Conservation (phyloP, 2,113 vertebrate species). For the Cavia aperea region DNA sequence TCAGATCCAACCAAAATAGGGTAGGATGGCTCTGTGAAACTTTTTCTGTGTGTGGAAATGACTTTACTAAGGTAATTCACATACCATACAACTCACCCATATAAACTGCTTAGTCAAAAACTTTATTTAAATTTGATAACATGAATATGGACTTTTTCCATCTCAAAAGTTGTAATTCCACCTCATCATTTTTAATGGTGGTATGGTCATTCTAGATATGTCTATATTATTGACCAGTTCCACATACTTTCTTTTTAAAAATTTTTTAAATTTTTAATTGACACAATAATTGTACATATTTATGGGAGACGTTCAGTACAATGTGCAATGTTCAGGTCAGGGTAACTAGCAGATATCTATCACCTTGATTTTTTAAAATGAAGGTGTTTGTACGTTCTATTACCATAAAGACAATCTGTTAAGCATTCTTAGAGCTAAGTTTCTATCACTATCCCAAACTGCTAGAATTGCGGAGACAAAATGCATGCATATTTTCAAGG, state of each 20-base stretch:
- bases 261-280: neutral
- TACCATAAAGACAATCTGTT: neutral
- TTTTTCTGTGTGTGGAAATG: neutral
- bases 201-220: neutral
- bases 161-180: neutral
- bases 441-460: neutral
- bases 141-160: neutral
- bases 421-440: neutral
- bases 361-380: neutral
- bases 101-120: neutral
- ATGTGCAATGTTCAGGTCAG: neutral
- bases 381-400: neutral
- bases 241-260: neutral
- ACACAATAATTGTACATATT: neutral
- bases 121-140: neutral
- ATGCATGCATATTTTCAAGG: neutral
- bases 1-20: neutral
- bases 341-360: neutral
- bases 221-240: neutral
- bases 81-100: neutral
- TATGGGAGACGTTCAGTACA: neutral
- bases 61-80: neutral
- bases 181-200: neutral
- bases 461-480: neutral
- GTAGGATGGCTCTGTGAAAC: neutral